Conservation (phyloP, 2,888 invertebrate species). For the Baronia brevicornis region DNA sequence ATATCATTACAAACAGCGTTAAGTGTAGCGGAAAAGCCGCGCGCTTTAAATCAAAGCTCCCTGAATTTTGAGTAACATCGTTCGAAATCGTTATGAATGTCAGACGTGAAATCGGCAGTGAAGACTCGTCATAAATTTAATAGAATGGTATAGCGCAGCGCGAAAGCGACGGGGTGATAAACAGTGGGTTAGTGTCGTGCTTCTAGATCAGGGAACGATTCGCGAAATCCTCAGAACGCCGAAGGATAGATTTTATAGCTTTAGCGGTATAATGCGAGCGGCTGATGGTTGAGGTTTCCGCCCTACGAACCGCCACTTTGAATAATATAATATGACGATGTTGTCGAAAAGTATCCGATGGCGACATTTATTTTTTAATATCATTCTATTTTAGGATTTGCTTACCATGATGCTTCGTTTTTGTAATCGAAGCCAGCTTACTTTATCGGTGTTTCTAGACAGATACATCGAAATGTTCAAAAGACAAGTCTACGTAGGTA, state of each 20-base stretch:
- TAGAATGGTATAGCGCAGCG: constrained; percentile 41
- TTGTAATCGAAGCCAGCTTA: no score
- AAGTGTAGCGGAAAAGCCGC: no score
- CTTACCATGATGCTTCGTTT: no score
- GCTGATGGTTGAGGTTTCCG: constrained; percentile 33
- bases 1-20: no score
- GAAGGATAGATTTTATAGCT: constrained; percentile 60
- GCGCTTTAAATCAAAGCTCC: no score
- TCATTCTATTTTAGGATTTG: no score
- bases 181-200: constrained; percentile 35
- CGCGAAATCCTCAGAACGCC: constrained; percentile 55
- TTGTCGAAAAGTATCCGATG: no score
- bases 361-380: no score
- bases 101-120: not conserved
- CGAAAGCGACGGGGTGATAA: constrained; percentile 48
- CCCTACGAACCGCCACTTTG: not conserved
- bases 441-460: no score
- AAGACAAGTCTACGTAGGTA: no score
- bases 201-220: constrained; percentile 41
- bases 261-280: constrained; percentile 47
- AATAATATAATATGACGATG: constrained; percentile 1
- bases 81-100: no score
- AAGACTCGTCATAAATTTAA: constrained; percentile 49
- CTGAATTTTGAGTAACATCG: constrained; percentile 4
- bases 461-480: no score